A percentile compares a stretch with the other conserved stretches of the same genome.
Conservation (phyloP, 2,888 invertebrate genomes). For the Oscheius sp. region DNA sequence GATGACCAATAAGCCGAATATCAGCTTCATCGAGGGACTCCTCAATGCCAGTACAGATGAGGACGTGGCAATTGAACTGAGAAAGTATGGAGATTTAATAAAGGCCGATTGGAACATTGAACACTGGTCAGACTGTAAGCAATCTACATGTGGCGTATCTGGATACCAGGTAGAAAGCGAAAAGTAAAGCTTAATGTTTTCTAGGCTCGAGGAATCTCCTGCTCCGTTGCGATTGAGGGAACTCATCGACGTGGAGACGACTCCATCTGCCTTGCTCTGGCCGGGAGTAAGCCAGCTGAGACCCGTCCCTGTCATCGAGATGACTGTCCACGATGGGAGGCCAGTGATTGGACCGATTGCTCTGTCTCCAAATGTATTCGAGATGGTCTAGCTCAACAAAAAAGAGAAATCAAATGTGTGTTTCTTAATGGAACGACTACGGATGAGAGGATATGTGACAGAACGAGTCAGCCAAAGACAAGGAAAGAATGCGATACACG, state of each 20-base stretch:
- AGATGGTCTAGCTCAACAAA: constrained; percentile 82
- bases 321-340: constrained; percentile 66
- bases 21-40: constrained; percentile 39
- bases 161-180: too few species aligned
- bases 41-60: constrained; percentile 33
- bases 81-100: constrained; percentile 41
- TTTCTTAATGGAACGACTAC: constrained; percentile 74
- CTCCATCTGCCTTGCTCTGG: constrained; percentile 45
- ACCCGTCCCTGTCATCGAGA: constrained; percentile 60
- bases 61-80: constrained; percentile 37
- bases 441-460: constrained; percentile 78
- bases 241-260: constrained; percentile 39
- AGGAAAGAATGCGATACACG: constrained; percentile 83
- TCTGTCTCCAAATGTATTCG: constrained; percentile 74
- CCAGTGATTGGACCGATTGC: constrained; percentile 63
- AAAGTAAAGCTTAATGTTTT: too few species aligned
- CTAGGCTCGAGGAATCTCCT: constrained; percentile 41
- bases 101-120: constrained; percentile 48
- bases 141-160: constrained; percentile 48
- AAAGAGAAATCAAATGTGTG: constrained; percentile 78
- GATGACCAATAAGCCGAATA: constrained; percentile 23
- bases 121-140: constrained; percentile 54
- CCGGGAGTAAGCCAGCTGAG: constrained; percentile 51
- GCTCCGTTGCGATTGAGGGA: constrained; percentile 38
- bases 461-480: constrained; percentile 80